These are phyloP conservation scores for Mamestra brassicae DNA, from an alignment of 2,888 invertebrate genomes.

Conservation along the genomic window DNA sequence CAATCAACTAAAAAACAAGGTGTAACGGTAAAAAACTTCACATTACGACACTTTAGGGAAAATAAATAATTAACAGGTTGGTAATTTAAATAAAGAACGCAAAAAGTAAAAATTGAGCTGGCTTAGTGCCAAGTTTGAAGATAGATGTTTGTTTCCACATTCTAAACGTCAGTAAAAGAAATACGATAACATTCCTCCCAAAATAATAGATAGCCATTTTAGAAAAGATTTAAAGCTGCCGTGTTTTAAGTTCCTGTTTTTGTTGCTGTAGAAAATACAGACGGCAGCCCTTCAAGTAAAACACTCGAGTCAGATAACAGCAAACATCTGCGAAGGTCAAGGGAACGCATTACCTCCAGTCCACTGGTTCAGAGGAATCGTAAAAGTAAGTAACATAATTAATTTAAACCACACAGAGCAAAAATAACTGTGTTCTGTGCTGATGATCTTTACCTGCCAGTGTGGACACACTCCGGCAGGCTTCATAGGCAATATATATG, in stretches of 20 bases:
- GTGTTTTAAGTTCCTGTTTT: background rate
- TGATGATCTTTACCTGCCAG: too few species aligned
- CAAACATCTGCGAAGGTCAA: constrained; percentile 83
- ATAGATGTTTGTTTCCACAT: constrained; percentile 21
- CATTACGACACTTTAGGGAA: too few species aligned
- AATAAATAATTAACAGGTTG: too few species aligned
- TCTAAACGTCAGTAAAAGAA: background rate
- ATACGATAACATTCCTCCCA: background rate
- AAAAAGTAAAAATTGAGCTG: constrained; percentile 17
- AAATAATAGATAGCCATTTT: too few species aligned
- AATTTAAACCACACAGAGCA: background rate
- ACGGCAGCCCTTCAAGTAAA: constrained; percentile 84
- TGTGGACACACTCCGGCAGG: too few species aligned
- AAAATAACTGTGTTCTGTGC: too few species aligned
- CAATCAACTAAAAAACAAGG: too few species aligned
- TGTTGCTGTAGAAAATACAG: constrained; percentile 81
- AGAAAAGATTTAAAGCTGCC: background rate
- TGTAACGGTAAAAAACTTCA: constrained; percentile 2
- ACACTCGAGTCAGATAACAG: constrained; percentile 82
- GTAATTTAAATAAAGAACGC: background rate
- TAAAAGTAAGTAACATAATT: constrained; percentile 78
- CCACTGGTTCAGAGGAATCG: constrained; percentile 85
- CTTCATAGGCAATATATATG: too few species aligned
- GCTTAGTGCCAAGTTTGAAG: constrained; percentile 6
- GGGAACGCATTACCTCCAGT: constrained; percentile 86